Conservation (phyloP, 2,113 vertebrate genomes). For the Brachyhypopomus occidentalis region DNA sequence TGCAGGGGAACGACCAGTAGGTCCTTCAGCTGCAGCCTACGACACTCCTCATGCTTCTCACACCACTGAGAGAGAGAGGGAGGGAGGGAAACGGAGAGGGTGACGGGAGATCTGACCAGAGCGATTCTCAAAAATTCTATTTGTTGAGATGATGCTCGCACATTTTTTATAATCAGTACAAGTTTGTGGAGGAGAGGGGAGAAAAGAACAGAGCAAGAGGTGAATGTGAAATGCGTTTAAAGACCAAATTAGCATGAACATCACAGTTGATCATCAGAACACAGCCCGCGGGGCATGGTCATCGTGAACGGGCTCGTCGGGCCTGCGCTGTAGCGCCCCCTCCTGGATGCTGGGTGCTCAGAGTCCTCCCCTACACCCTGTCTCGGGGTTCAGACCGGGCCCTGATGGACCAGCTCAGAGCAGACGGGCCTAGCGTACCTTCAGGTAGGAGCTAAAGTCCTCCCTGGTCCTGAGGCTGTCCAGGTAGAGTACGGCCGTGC, state of each 20-base stretch:
- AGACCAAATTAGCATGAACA: neutral
- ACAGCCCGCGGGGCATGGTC: too few species aligned
- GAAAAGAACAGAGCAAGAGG: neutral
- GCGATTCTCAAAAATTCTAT: too few species aligned
- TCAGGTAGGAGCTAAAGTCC: conserved; percentile 86
- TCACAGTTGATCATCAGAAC: too few species aligned
- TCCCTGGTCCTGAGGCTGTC: conserved; percentile 84
- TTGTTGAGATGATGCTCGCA: too few species aligned
- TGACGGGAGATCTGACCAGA: too few species aligned
- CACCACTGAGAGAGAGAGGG: conserved; percentile 78
- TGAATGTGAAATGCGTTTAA: conserved; percentile 24
- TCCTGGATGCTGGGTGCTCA: neutral
- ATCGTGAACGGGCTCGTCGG: too few species aligned
- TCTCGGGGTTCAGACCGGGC: neutral
- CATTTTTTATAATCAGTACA: too few species aligned
- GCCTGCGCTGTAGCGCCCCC: too few species aligned
- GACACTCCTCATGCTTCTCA: conserved; percentile 82
- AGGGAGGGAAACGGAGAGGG: neutral
- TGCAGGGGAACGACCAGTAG: conserved; percentile 85
- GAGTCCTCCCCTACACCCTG: conserved; percentile 16
- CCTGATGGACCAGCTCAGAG: conserved; percentile 37
- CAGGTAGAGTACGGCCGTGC: conserved; percentile 84
- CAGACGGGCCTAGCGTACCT: conserved; percentile 73
- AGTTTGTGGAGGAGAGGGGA: conserved; percentile 31
- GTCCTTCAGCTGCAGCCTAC: conserved; percentile 81